Conservation (phyloP, 35 echinoderm and acorn worm genomes). For the Lytechinus pictus region DNA sequence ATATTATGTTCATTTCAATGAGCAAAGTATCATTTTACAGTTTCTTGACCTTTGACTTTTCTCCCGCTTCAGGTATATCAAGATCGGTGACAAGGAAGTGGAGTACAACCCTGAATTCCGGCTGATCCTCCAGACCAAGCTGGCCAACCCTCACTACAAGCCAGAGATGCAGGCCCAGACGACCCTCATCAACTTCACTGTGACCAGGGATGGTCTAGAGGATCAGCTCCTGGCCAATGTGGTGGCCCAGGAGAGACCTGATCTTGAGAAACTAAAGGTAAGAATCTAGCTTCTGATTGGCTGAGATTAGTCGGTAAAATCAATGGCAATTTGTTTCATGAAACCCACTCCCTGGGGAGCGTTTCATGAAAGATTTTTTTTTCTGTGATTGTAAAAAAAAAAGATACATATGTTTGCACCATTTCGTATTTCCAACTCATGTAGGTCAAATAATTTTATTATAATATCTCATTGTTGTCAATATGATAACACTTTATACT, state of each 20-base stretch:
- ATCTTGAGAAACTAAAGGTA: conserved; percentile 96
- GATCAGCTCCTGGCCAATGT: conserved; percentile 97
- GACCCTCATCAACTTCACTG: conserved; percentile 99
- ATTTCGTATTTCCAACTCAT: too few species aligned
- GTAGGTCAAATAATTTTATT: too few species aligned
- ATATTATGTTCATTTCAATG: background rate
- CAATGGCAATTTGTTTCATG: too few species aligned
- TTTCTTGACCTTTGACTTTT: background rate
- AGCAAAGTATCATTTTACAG: background rate
- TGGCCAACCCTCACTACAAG: conserved; percentile 99
- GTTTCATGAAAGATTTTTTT: too few species aligned
- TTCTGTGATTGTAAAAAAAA: too few species aligned
- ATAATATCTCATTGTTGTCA: too few species aligned
- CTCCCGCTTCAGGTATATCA: conserved; percentile 83
- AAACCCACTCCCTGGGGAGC: too few species aligned
- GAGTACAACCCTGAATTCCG: conserved; percentile 97
- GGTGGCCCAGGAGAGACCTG: conserved; percentile 94
- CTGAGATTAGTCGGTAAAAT: too few species aligned
- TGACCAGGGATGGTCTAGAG: conserved; percentile 94
- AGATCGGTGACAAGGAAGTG: conserved; percentile 99
- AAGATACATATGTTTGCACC: too few species aligned
- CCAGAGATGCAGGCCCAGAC: conserved; percentile 99
- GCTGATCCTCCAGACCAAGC: conserved; percentile 97
- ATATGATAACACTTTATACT: too few species aligned
- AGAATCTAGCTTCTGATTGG: background rate